Evolutionary conservation across 1,140 invertebrate genomes (phyloP).

Genomic region (Drosophila tristis): DNA sequence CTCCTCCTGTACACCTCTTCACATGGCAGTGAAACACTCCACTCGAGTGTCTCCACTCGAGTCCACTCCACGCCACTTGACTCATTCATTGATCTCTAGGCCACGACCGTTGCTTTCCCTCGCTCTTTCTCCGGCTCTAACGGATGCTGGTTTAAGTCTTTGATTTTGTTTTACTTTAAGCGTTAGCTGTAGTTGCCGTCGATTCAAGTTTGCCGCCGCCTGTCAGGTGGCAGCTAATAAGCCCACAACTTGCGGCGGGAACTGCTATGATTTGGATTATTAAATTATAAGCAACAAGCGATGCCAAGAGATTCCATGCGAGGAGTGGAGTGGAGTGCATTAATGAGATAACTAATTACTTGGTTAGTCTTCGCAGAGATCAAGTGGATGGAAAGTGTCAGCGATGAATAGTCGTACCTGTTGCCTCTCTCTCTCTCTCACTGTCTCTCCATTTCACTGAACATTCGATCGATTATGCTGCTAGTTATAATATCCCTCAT

Average conservation of each 20-base stretch:
- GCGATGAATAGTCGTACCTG: no score
- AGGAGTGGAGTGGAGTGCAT: not conserved
- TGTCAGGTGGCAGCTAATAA: conserved; percentile 31
- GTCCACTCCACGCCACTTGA: conserved; percentile 35
- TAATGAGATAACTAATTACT: no score
- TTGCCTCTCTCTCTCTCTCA: no score
- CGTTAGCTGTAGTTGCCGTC: not conserved
- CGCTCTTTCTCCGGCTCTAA: not conserved
- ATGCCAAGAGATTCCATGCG: conserved; percentile 6
- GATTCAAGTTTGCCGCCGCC: conserved; percentile 37
- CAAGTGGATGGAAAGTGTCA: no score
- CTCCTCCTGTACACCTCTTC: conserved; percentile 1
- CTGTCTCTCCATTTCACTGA: no score
- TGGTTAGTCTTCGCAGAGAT: no score
- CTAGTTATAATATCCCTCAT: no score
- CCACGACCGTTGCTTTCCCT: conserved; percentile 28
- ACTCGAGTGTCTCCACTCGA: conserved; percentile 9
- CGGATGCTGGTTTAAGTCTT: conserved; percentile 7
- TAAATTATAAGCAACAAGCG: conserved; percentile 21
- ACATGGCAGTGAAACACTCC: not conserved
- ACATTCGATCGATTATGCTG: no score
- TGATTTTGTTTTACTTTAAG: conserved; percentile 40
- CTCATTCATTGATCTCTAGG: conserved; percentile 50
- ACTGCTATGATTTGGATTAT: not conserved
- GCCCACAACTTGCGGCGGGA: not conserved